phyloP scores from a whole-genome alignment of 2,888 invertebrate genomes.

The Andrena hattorfiana region DNA sequence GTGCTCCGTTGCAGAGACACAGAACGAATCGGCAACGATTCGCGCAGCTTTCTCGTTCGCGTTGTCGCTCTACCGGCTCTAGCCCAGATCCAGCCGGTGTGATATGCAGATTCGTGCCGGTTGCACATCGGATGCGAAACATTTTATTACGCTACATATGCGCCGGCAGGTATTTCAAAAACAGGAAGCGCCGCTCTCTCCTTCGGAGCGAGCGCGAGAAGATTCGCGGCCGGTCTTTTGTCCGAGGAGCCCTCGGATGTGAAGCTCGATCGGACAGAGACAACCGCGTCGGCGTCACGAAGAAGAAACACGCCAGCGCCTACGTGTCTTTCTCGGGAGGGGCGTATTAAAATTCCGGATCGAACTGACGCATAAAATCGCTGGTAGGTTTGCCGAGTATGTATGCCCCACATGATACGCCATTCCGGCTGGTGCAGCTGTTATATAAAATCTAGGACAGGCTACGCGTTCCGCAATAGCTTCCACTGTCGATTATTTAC shows the following conservation, averaged over 20 bases:
- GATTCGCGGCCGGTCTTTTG: neutral
- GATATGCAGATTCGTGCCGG: constrained; percentile 50
- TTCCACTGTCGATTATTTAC: constrained; percentile 51
- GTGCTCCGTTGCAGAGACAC: neutral
- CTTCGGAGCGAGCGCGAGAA: neutral
- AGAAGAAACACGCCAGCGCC: neutral
- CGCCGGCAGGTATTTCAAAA: constrained; percentile 23
- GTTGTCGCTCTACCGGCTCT: constrained; percentile 25
- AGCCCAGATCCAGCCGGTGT: constrained; percentile 30
- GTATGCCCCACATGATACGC: constrained; percentile 4
- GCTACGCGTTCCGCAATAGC: constrained; percentile 39
- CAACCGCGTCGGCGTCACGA: neutral
- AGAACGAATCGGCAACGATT: constrained; percentile 34
- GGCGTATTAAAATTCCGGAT: constrained; percentile 16
- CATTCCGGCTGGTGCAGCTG: constrained; percentile 14
- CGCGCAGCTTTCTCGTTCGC: constrained; percentile 36
- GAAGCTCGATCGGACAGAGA: neutral
- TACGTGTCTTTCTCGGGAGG: neutral
- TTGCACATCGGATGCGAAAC: constrained; percentile 26
- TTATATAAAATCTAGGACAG: constrained; percentile 52
- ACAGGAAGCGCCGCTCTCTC: neutral
- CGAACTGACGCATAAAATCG: constrained; percentile 32
- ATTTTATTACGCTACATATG: constrained; percentile 35
- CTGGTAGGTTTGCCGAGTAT: constrained; percentile 2
- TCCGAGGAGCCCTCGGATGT: too few relatives aligned